Base-by-base conservation (phyloP, 2,888 invertebrate species). In the Masnerella sp. region DNA sequence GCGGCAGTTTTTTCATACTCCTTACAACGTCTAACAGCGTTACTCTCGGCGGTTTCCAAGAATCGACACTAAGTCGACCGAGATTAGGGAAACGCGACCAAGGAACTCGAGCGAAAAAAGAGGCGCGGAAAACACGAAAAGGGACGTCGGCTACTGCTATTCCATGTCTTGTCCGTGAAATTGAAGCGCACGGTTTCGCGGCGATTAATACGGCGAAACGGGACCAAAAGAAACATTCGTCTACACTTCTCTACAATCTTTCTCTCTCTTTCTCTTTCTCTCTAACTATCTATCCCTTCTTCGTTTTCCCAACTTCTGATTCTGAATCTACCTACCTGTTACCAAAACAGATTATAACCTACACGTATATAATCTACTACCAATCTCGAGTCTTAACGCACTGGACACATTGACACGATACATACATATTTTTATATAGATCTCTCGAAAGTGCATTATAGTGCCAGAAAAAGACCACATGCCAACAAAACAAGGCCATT, bases 401-500 rank as follows among this genome's bases (percentile, higher is more conserved):
- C 83, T 80, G 82, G 83, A 84, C 78, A 83, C 82, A 82, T 79
- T 80, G 65, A 81, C 80, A 83, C 80, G 76, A 84, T 67, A 73
- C 72, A 72, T 59, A 72, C 72, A 73, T 87, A 87, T 86, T 86
- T 87, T 86, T 87, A 84, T 87, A 87, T 82, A 84, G 83, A 85
- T 83, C 82, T 84, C 84, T 83, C 82, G 83, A 85, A 85, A 85
- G 84, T 86, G 84, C 83, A 86, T 85, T 84, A 82, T 81, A 84
- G 83, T 83, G 82, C 83, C 84, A 82, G 84, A 77, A 79, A 82
- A 65, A 58, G 80, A 84, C 80, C 78, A 83, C 74, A 47, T 78
- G 80, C 80, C 82, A 80, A 80, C 79, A 80, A 74, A 71, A 59
- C 38, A 67, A 71, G 59, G 61, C 78, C 76, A 76, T 75, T 77